A percentile compares a stretch with the other conserved stretches of the same genome.
Evolutionary conservation across 2,797 vertebrate genomes (phyloP).

Genomic region (Potorous gilbertii): DNA sequence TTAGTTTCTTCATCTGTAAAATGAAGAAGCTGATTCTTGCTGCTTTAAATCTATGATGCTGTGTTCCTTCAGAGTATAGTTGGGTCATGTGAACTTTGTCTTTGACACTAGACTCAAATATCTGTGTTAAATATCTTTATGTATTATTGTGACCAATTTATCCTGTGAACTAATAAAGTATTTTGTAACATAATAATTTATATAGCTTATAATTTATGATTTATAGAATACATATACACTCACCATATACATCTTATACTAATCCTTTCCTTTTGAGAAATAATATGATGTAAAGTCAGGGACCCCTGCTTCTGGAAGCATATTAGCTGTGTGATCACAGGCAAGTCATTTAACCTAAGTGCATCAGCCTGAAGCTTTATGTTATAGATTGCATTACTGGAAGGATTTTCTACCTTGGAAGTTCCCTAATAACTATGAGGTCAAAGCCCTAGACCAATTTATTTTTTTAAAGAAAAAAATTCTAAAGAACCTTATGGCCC

Average conservation of each 20-base stretch:
- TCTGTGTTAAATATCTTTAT: neutral
- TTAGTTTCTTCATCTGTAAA: neutral
- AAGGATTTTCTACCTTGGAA: neutral
- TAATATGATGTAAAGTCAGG: neutral
- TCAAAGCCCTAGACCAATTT: neutral
- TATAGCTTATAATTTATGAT: neutral
- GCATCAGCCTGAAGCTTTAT: neutral
- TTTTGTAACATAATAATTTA: neutral
- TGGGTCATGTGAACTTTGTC: neutral
- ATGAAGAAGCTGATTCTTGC: neutral
- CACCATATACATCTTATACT: neutral
- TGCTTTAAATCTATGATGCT: neutral
- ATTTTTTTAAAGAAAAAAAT: neutral
- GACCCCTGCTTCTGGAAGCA: neutral
- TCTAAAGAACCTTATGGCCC: neutral
- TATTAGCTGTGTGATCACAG: neutral
- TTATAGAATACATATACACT: neutral
- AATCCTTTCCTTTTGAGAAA: neutral
- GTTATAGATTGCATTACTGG: neutral
- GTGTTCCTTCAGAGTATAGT: neutral
- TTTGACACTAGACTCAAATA: neutral
- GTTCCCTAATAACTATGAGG: neutral
- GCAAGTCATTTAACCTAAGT: neutral
- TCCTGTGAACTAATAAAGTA: neutral
- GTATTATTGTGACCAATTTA: neutral